A percentile compares a stretch with the other conserved stretches of the same genome.
Evolutionary conservation across 1,140 invertebrate genomes (phyloP).

Genomic region (Aphis gossypii): DNA sequence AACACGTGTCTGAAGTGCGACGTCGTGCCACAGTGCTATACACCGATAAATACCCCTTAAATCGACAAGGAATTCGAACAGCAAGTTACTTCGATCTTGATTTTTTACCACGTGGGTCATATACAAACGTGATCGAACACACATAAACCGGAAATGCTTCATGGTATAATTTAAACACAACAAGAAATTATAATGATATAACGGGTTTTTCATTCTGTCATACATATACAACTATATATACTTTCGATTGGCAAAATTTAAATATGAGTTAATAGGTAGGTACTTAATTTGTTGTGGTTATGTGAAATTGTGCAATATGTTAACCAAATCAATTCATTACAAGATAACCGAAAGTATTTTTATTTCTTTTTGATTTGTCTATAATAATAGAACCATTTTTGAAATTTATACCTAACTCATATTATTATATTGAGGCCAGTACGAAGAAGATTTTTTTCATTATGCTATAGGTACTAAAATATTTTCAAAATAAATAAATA

Average conservation of each 20-base stretch:
- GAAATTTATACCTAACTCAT: background rate
- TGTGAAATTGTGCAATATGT: conserved; percentile 7
- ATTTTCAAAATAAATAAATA: background rate
- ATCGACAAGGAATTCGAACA: conserved; percentile 20
- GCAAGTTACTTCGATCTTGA: background rate
- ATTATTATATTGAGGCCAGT: background rate
- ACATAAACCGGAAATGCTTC: conserved; percentile 10
- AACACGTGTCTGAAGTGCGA: background rate
- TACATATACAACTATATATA: too few species aligned
- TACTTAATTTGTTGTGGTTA: background rate
- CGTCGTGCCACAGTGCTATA: background rate
- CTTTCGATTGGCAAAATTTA: background rate
- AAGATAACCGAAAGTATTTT: background rate
- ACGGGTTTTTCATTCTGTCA: background rate
- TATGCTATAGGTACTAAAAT: background rate
- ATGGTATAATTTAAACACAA: background rate
- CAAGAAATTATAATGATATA: background rate
- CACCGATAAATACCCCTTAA: background rate
- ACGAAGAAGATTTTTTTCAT: background rate
- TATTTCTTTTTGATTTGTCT: background rate
- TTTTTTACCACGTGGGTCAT: background rate
- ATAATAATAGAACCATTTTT: background rate
- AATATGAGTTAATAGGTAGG: background rate
- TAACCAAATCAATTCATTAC: background rate
- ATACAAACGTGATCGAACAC: background rate